Conservation (phyloP, 2,888 invertebrate species). For the Sinelater perroti region DNA sequence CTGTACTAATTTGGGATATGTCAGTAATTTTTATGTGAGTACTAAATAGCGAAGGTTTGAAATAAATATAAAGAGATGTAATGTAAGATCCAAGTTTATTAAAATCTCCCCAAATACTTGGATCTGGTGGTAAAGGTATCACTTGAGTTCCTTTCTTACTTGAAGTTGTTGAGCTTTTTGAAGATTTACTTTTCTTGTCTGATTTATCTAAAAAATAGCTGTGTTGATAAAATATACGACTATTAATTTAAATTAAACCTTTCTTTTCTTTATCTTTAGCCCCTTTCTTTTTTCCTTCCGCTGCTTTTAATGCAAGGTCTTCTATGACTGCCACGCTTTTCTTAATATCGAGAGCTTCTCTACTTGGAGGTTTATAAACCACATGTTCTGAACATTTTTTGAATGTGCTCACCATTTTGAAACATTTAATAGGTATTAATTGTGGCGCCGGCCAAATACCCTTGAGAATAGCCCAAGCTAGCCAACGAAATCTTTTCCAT, state of each 20-base stretch:
- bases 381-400: slow-evolving; percentile 39
- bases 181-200: not conserved
- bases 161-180: not conserved
- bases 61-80: slow-evolving; percentile 48
- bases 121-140: slow-evolving; percentile 44
- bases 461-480: slow-evolving; percentile 59
- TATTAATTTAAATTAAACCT: not conserved
- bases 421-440: slow-evolving; percentile 47
- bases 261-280: slow-evolving; percentile 29
- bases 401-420: slow-evolving; percentile 52
- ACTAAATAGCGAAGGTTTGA: slow-evolving; percentile 51
- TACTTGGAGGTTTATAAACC: slow-evolving; percentile 35
- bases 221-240: not conserved
- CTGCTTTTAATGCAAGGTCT: slow-evolving; percentile 24
- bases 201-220: not conserved
- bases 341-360: slow-evolving; percentile 35
- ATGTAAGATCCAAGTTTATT: slow-evolving; percentile 47
- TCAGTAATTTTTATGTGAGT: slow-evolving; percentile 47
- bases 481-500: slow-evolving; percentile 62
- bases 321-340: slow-evolving; percentile 35
- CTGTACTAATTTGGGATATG: slow-evolving; percentile 26
- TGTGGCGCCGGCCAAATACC: slow-evolving; percentile 51
- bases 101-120: slow-evolving; percentile 53
- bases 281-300: slow-evolving; percentile 25
- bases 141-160: slow-evolving; percentile 9